Conservation (phyloP, 2,113 vertebrate species). For the Pelusios castaneus region DNA sequence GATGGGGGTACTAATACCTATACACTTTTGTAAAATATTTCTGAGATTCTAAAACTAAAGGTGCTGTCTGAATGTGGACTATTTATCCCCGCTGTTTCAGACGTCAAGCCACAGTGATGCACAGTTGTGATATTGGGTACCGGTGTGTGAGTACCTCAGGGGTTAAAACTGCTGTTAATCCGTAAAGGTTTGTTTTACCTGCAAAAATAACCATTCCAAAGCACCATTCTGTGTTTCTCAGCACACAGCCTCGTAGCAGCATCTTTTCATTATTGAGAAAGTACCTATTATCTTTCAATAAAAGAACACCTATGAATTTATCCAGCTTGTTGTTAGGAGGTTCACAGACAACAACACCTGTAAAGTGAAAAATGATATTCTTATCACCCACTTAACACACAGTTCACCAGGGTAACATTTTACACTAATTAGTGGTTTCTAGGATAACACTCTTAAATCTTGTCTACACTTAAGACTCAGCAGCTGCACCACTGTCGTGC, state of each 20-base stretch:
- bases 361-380: constrained; percentile 5
- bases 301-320: constrained; percentile 75
- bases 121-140: not conserved
- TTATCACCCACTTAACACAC: not conserved
- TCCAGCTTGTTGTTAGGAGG: constrained; percentile 81
- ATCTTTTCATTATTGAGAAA: constrained; percentile 78
- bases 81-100: not conserved
- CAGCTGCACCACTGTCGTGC: not conserved
- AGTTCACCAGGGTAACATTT: not conserved
- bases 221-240: constrained; percentile 83
- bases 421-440: not conserved
- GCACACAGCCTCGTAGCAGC: constrained; percentile 78
- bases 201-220: constrained; percentile 82
- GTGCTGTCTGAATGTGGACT: not conserved
- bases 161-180: not conserved
- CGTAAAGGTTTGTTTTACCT: constrained; percentile 62
- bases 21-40: not conserved
- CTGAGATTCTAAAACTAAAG: not conserved
- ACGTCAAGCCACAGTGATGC: not conserved
- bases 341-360: constrained; percentile 79
- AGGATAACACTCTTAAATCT: not conserved
- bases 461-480: not conserved
- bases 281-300: constrained; percentile 77
- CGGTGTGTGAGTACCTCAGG: not conserved
- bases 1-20: not conserved